Base-by-base conservation (phyloP, 2,797 vertebrate genomes). In the Novumbra hubbsi region DNA sequence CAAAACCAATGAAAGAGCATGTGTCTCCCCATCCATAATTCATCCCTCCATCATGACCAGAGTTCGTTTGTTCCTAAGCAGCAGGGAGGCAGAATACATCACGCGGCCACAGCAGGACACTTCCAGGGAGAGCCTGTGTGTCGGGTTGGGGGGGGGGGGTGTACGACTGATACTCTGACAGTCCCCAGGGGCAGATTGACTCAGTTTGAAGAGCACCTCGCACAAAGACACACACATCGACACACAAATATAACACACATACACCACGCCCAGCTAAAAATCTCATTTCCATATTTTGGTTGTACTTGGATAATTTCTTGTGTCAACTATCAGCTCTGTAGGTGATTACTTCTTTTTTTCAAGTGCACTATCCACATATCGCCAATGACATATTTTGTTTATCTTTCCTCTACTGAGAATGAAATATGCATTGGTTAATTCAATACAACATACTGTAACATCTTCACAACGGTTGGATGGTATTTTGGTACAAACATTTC, bases 11-110 rank as follows among this genome's bases (percentile, higher is more conserved):
- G 89, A 84, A 87, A 81, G 78, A 86, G 87, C 79, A 80, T 87
- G 87, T 86, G 38, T 49, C 84, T 88, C 48, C 62, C 72, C 80
- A 91, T 92, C 86, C 89, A 92, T 92, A 91, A 92, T 92, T 92
- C 88, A 92, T 92, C 84, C 83, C 80, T 87, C 82, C 74, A 88
- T 85, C 73, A 80, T 86, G 86, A 87, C 90, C 90, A 80, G 80
- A 86, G 89, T 89, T 88, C 88, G 89, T 90, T 90, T 90, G 84
- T 87, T 80, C 83, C 87, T 88, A 84, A 80, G 85, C 5, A 80
- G 85, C 5, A 84, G 89, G 89, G 90, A 87, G 82, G 83, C 80
- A 85, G 75, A 83, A 92, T 92, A 87, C 88, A 92, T 92, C 89
- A 92, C 92, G 89, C 85, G 91, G 81, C 73, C 86, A 85, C 80